Evolutionary conservation across 2,113 vertebrate species (phyloP), one percentile per base, ranked within the genome.

Genomic region (Elaphurus davidianus): DNA sequence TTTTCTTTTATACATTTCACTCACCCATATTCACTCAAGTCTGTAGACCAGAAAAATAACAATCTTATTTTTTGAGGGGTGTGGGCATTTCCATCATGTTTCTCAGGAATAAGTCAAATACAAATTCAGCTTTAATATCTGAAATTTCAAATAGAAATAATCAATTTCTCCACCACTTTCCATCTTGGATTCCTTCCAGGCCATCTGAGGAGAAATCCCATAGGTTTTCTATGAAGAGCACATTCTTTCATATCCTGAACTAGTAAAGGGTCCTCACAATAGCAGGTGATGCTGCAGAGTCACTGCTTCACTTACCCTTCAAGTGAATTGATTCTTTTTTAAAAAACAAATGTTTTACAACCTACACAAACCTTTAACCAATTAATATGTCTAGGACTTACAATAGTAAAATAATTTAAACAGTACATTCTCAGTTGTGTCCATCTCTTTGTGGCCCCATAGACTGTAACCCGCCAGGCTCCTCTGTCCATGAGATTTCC

Each of bases 1-100:
- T 95, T 98, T 98, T 97, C 90, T 95, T 98, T 97, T 89, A 98
- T 97, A 97, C 87, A 95, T 98, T 97, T 98, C 60, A 91, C 50
- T 97, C 94, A 95, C 88, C 52, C 78, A 91, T 92, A 83, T 36
- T 91, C 64, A 84, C 74, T 91, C 45, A 97, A 92, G 28, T 55
- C 79, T 91, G 62, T 71, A 92, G 40, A 83, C 25, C 25, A 91
- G 36, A 93, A 57, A 97, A 95, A 90, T 91, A 90, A 90, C 4
- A 76, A 93, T 43, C 91, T 94, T 33, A 54, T 71, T 64, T 4
- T 67, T 40, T 71, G 67, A 71, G 67, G n/a, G n/a, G 28, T 33
- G 14, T 1, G 15, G 5, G 0, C 88, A 59, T 88, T 96, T 97
- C 67, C 14, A 87, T 79, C 52, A 74, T 57, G 10, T 85, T 88